Percentiles rank a stretch among this genome's conserved stretches.
These are phyloP conservation scores for Temnopleurus reevesii DNA, from an alignment of 53 echinoderm and acorn worm genomes.

Conservation along the genomic window DNA sequence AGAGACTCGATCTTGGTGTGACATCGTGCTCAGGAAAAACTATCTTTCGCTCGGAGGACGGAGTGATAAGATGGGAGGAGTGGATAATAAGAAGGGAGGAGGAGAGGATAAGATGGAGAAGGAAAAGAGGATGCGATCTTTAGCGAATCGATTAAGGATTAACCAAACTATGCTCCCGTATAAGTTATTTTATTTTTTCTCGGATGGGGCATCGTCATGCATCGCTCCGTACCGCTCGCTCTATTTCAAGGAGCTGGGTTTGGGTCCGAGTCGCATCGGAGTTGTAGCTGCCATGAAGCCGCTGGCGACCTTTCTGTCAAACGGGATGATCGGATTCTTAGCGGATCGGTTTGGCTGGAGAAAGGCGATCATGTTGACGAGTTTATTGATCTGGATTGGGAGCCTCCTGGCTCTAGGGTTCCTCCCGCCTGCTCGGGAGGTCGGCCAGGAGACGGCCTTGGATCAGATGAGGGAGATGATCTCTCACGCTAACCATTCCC, in stretches of 20 bases:
- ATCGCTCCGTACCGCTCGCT: conserved; percentile 71
- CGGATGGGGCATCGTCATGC: conserved; percentile 65
- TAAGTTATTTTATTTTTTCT: conserved; percentile 69
- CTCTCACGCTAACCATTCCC: not conserved
- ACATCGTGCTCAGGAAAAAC: not conserved
- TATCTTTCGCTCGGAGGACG: conserved; percentile 4
- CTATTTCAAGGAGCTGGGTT: conserved; percentile 80
- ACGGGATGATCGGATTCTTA: conserved; percentile 62
- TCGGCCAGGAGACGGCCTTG: conserved; percentile 36
- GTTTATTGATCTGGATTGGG: conserved; percentile 54
- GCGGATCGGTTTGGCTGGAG: conserved; percentile 73
- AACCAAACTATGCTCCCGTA: conserved; percentile 66
- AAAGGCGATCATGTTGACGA: conserved; percentile 55
- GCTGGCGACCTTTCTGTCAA: conserved; percentile 58
- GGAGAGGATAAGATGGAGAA: not conserved
- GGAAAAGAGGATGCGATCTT: not conserved
- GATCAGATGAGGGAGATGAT: conserved; percentile 23
- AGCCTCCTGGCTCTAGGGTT: conserved; percentile 49
- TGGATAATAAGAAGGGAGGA: too few species aligned
- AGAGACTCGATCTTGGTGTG: not conserved
- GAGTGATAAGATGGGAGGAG: not conserved
- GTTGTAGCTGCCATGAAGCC: conserved; percentile 71
- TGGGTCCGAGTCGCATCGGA: conserved; percentile 70
- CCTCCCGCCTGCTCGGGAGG: conserved; percentile 59
- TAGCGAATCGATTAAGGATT: conserved; percentile 31